Evolutionary conservation across 2,113 vertebrate genomes (phyloP).

Genomic region (Sinocyclocheilus anophthalmus): DNA sequence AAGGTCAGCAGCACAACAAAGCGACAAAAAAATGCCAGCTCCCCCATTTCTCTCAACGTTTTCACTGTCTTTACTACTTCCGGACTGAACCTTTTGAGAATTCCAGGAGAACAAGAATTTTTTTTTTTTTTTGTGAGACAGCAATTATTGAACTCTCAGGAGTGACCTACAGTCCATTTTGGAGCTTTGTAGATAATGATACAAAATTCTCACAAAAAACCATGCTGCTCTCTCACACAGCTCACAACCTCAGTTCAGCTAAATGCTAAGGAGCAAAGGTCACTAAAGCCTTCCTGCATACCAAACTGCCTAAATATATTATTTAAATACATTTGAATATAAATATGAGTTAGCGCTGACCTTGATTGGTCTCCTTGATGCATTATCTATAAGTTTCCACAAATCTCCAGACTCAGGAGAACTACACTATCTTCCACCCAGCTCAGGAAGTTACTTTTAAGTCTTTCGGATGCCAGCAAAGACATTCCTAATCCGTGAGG

Average conservation of each 20-base stretch:
- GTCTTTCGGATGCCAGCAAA: conserved; percentile 14
- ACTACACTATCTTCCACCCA: background rate
- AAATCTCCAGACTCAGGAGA: background rate
- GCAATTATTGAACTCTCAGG: conserved; percentile 49
- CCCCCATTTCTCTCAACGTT: conserved; percentile 53
- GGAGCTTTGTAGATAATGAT: conserved; percentile 51
- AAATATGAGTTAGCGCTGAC: conserved; percentile 53
- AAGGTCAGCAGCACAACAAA: conserved; percentile 90
- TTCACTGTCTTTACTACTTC: conserved; percentile 59
- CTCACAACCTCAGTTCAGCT: conserved; percentile 5
- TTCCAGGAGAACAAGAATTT: background rate
- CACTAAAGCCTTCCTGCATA: conserved; percentile 28
- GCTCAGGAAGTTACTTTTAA: conserved; percentile 31
- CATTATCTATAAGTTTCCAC: conserved; percentile 73
- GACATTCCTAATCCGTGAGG: conserved; percentile 24
- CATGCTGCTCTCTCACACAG: background rate
- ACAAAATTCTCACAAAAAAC: background rate
- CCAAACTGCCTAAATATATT: conserved; percentile 60
- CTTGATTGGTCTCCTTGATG: conserved; percentile 66
- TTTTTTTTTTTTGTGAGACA: background rate
- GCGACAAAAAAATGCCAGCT: conserved; percentile 68
- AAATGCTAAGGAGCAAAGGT: conserved; percentile 34
- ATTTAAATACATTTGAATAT: conserved; percentile 69
- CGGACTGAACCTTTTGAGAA: conserved; percentile 25
- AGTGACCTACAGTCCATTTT: conserved; percentile 11